Percentiles rank a stretch among this genome's conserved stretches.
These are phyloP conservation scores for Coreoperca whiteheadi DNA, from an alignment of 2,113 vertebrate species.

Conservation along the genomic window DNA sequence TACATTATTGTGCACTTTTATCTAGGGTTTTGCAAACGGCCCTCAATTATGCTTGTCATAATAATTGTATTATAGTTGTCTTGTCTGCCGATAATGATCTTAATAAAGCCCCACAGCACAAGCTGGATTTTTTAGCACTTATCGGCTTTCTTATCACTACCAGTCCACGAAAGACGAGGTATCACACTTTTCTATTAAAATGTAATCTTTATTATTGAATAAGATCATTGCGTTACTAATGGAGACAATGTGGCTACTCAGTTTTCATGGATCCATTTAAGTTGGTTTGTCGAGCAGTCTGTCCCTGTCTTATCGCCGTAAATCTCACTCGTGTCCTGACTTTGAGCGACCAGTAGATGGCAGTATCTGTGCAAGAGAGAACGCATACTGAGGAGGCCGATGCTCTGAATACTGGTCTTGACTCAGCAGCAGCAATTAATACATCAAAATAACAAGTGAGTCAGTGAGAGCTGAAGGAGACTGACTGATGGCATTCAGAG, in stretches of 20 bases:
- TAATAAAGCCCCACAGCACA: not conserved
- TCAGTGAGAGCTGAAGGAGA: not conserved
- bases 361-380: conserved; percentile 15
- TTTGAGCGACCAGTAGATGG: conserved; percentile 55
- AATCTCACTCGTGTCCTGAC: not conserved
- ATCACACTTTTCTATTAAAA: too few species aligned
- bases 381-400: not conserved
- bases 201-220: not conserved
- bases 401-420: not conserved
- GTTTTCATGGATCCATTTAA: not conserved
- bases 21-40: not conserved
- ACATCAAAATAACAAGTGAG: not conserved
- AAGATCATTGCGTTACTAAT: not conserved
- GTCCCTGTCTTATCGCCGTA: not conserved
- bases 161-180: not conserved
- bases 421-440: not conserved
- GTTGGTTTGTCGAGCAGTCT: not conserved
- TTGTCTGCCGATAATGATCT: not conserved
- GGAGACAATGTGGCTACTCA: not conserved
- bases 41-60: not conserved
- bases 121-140: not conserved
- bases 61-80: too few species aligned
- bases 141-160: not conserved
- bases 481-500: not conserved
- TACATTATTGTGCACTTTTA: not conserved